Evolutionary conservation across 2,113 vertebrate species (phyloP).

Genomic region (Cheirogaleus medius): DNA sequence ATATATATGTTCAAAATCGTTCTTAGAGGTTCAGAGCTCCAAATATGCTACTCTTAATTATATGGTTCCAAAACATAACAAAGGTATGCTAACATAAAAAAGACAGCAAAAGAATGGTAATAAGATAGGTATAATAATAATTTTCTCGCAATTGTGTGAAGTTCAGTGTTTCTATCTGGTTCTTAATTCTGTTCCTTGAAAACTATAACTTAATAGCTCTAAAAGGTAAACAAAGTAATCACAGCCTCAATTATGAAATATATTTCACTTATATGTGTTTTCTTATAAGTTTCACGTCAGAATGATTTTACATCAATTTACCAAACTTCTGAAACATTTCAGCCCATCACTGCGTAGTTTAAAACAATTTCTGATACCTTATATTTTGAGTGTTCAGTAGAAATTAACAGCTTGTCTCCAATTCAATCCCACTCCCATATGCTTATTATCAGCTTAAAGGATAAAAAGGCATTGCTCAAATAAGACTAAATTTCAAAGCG

Average conservation of each 20-base stretch:
- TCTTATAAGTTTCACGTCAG: neutral
- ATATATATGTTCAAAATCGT: neutral
- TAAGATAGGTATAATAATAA: neutral
- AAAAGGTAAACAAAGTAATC: neutral
- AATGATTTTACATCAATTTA: neutral
- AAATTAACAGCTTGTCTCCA: slow-evolving; percentile 70
- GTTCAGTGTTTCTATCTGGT: neutral
- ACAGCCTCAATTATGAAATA: neutral
- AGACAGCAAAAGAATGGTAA: neutral
- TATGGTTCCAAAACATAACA: slow-evolving; percentile 28
- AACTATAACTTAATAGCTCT: neutral
- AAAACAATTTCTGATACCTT: neutral
- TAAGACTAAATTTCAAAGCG: slow-evolving; percentile 46
- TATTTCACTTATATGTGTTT: neutral
- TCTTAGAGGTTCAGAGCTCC: neutral
- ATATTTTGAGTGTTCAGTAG: slow-evolving; percentile 47
- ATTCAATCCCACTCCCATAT: slow-evolving; percentile 65
- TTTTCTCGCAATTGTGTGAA: neutral
- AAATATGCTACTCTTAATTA: slow-evolving; percentile 2
- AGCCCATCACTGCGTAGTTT: neutral
- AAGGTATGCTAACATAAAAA: neutral
- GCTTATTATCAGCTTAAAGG: slow-evolving; percentile 63
- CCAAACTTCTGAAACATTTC: neutral
- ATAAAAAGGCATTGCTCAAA: neutral
- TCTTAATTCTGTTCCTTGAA: neutral